Percentiles rank a stretch among this genome's conserved stretches.
phyloP scores from a whole-genome alignment of 37 sponge, comb jelly and placozoan genomes.

The Crambe crambe region DNA sequence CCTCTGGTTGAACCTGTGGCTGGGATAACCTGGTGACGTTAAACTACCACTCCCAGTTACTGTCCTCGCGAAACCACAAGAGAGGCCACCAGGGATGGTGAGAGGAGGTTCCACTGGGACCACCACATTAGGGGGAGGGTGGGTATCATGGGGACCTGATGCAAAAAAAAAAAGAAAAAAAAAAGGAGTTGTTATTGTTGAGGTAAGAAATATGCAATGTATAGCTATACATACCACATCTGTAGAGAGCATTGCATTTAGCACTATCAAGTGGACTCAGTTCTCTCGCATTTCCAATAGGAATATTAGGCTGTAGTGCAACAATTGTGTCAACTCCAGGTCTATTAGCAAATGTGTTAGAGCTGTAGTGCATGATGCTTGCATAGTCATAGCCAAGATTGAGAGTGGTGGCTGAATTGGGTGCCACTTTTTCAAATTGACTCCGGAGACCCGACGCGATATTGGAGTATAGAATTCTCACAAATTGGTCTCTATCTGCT shows the following conservation, averaged over 20 bases:
- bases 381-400: slow-evolving; percentile 77
- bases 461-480: slow-evolving; percentile 27
- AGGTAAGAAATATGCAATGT: not conserved
- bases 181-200: not conserved
- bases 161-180: not conserved
- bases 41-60: not conserved
- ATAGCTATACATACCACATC: slow-evolving; percentile 50
- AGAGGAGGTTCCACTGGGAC: not conserved
- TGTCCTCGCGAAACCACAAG: slow-evolving; percentile 24
- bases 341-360: slow-evolving; percentile 19
- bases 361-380: slow-evolving; percentile 82
- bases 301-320: slow-evolving; percentile 30
- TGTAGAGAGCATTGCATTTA: slow-evolving; percentile 65
- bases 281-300: slow-evolving; percentile 51
- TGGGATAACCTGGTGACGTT: slow-evolving; percentile 40
- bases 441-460: slow-evolving; percentile 1
- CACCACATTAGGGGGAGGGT: not conserved
- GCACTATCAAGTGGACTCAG: slow-evolving; percentile 67
- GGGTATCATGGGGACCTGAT: not conserved
- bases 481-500: slow-evolving; percentile 62
- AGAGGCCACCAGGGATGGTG: slow-evolving; percentile 15
- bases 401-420: slow-evolving; percentile 31
- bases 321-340: slow-evolving; percentile 13
- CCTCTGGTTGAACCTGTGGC: slow-evolving; percentile 5
- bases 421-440: slow-evolving; percentile 7